Percentiles rank a stretch among this genome's conserved stretches.
phyloP scores from a whole-genome alignment of 2,888 invertebrate genomes.

The Ametastegia equiseti region DNA sequence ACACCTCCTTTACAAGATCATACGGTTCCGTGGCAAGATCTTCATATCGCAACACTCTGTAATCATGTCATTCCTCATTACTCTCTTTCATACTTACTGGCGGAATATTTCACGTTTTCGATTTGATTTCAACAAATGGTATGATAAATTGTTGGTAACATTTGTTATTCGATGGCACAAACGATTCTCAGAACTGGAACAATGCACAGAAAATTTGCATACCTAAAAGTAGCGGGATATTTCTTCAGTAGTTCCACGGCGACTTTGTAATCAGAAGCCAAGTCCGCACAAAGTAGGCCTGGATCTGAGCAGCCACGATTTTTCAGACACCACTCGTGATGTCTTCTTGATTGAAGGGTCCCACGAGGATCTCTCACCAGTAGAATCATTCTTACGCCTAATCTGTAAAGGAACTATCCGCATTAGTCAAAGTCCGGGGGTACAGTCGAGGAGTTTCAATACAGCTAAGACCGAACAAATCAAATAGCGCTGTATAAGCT shows the following conservation, averaged over 20 bases:
- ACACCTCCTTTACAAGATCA: conserved; percentile 82
- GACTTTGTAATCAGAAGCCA: conserved; percentile 89
- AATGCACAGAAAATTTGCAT: conserved; percentile 55
- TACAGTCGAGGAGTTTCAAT: too few species aligned
- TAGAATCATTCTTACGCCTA: conserved; percentile 86
- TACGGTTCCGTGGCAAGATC: conserved; percentile 89
- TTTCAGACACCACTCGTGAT: conserved; percentile 88
- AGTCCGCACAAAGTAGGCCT: conserved; percentile 86
- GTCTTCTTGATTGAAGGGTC: conserved; percentile 90
- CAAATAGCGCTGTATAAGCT: too few species aligned
- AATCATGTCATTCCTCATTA: neutral
- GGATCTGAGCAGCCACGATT: conserved; percentile 90
- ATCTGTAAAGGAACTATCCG: conserved; percentile 75
- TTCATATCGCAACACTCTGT: conserved; percentile 81
- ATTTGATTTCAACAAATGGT: neutral
- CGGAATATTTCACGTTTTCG: too few species aligned
- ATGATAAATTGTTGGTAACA: neutral
- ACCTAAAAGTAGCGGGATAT: conserved; percentile 88
- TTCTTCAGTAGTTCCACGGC: conserved; percentile 82
- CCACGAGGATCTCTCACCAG: conserved; percentile 92
- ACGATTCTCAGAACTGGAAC: too few species aligned
- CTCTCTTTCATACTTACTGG: neutral
- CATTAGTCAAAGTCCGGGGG: neutral
- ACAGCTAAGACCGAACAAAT: too few species aligned
- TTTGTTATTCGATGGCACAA: neutral